phyloP scores from a whole-genome alignment of 2,888 invertebrate species.

The Lissocephala sabroskyi region DNA sequence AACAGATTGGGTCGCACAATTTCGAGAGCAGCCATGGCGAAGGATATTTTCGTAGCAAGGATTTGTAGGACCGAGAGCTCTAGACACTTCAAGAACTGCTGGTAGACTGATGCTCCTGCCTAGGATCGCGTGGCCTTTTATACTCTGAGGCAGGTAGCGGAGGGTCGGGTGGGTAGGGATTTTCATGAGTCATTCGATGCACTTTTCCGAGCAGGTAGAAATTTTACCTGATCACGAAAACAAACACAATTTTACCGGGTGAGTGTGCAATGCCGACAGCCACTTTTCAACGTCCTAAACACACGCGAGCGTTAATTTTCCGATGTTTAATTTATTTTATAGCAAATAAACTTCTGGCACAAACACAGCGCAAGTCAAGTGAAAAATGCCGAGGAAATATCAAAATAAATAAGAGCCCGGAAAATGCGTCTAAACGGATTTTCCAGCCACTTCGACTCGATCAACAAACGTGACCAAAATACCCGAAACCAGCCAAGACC shows the following conservation, averaged over 20 bases:
- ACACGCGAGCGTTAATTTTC: too few relatives aligned
- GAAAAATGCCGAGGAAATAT: too few relatives aligned
- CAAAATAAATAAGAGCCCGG: too few relatives aligned
- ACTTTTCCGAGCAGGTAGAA: constrained; percentile 1
- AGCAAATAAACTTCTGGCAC: too few relatives aligned
- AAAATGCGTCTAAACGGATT: too few relatives aligned
- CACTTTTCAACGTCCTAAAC: too few relatives aligned
- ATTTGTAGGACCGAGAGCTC: constrained; percentile 9
- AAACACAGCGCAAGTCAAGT: too few relatives aligned
- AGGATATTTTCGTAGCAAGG: constrained; percentile 27
- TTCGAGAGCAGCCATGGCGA: constrained; percentile 15
- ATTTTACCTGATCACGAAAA: not conserved
- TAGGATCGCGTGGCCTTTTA: constrained; percentile 11
- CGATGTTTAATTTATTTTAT: too few relatives aligned
- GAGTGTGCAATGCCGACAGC: not conserved
- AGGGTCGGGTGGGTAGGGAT: not conserved
- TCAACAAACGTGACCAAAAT: too few relatives aligned
- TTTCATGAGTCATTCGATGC: not conserved
- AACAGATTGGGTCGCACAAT: constrained; percentile 4
- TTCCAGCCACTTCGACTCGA: too few relatives aligned
- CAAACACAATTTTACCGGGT: too few relatives aligned
- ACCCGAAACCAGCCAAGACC: too few relatives aligned
- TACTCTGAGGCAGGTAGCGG: not conserved
- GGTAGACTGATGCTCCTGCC: constrained; percentile 34
- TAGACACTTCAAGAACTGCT: constrained; percentile 19